A percentile compares a stretch with the other conserved stretches of the same genome.
These are phyloP conservation scores for Jaculus jaculus DNA, from an alignment of 2,113 vertebrate species.

Conservation along the genomic window DNA sequence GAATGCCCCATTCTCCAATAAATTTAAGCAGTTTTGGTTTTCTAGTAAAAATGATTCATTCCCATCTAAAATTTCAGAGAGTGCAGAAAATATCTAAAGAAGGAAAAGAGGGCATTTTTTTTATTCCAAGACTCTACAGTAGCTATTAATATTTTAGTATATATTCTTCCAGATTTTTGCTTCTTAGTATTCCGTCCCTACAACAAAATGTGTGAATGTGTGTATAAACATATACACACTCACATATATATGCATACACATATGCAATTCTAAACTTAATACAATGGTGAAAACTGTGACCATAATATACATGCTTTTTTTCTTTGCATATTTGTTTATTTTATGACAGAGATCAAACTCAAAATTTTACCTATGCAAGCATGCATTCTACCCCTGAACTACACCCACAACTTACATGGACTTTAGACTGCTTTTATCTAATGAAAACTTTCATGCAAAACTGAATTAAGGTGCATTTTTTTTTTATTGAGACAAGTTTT, in stretches of 20 bases:
- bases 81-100: not conserved
- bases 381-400: not conserved
- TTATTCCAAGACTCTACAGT: not conserved
- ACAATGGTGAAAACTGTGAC: not conserved
- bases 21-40: slow-evolving; percentile 19
- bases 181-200: slow-evolving; percentile 13
- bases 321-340: not conserved
- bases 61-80: slow-evolving; percentile 6
- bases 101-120: not conserved
- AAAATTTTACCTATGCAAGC: not conserved
- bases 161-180: not conserved
- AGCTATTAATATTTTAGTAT: slow-evolving; percentile 17
- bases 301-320: not conserved
- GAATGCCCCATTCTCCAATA: not conserved
- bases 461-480: not conserved
- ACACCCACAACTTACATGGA: not conserved
- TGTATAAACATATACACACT: not conserved
- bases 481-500: not conserved
- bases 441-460: not conserved
- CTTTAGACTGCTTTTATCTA: not conserved
- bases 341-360: not conserved
- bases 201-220: not conserved
- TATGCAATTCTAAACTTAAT: not conserved
- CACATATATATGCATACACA: not conserved
- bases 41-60: slow-evolving; percentile 27